Evolutionary conservation across 2,797 vertebrate genomes (phyloP).

Genomic region (Notolepis coatsorum): DNA sequence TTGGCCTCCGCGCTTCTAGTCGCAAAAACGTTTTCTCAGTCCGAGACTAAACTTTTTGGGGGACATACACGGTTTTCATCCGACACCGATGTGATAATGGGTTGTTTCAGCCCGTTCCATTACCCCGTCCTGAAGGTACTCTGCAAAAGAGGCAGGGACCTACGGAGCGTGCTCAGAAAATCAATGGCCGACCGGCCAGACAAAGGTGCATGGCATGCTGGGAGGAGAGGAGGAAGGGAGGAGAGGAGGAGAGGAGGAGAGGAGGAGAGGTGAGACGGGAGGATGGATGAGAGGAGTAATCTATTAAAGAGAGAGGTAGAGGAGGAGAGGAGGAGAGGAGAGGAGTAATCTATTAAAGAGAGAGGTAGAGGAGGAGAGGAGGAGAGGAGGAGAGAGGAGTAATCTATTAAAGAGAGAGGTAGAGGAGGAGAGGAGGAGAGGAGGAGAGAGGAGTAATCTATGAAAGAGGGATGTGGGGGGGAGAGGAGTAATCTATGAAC

Average conservation of each 20-base stretch:
- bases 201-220: too few relatives aligned
- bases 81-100: too few relatives aligned
- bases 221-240: background rate
- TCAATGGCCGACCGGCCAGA: too few relatives aligned
- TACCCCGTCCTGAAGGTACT: too few relatives aligned
- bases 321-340: background rate
- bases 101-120: too few relatives aligned
- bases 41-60: too few relatives aligned
- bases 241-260: background rate
- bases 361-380: background rate
- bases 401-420: conserved; percentile 1
- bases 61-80: too few relatives aligned
- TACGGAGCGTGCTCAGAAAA: too few relatives aligned
- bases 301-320: background rate
- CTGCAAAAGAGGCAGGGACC: too few relatives aligned
- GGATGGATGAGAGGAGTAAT: background rate
- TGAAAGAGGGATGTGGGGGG: background rate
- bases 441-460: background rate
- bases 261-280: background rate
- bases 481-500: conserved; percentile 15
- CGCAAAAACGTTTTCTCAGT: too few relatives aligned
- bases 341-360: background rate
- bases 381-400: background rate
- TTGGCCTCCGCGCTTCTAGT: too few relatives aligned
- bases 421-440: background rate